Evolutionary conservation across 2,797 vertebrate genomes (phyloP).

Genomic region (Stomatorhinus walkeri): DNA sequence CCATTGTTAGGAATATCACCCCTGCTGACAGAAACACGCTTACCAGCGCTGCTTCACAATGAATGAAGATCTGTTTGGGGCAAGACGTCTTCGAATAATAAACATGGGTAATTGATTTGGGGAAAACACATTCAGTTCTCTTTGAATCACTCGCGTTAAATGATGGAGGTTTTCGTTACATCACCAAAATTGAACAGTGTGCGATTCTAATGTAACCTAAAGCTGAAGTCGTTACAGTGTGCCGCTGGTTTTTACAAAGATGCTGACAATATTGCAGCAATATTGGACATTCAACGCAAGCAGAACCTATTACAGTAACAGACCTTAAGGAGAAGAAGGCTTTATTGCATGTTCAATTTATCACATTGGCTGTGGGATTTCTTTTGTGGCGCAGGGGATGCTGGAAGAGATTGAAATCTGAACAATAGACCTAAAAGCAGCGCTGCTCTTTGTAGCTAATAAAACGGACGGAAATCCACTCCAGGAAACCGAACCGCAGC

Average conservation of each 20-base stretch:
- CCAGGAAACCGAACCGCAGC: conserved; percentile 28
- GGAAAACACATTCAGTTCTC: not conserved
- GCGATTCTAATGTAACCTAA: conserved; percentile 24
- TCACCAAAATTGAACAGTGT: conserved; percentile 34
- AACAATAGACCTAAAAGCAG: conserved; percentile 46
- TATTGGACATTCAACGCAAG: not conserved
- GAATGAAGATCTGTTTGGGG: conserved; percentile 16
- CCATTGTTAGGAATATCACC: conserved; percentile 24
- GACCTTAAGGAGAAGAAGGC: not conserved
- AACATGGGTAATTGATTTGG: conserved; percentile 3
- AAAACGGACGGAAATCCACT: conserved; percentile 30
- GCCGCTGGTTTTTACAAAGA: conserved; percentile 17
- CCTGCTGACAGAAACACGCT: conserved; percentile 15
- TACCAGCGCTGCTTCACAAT: conserved; percentile 10
- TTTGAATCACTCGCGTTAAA: conserved; percentile 25
- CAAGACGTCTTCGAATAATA: conserved; percentile 6
- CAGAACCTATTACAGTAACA: not conserved
- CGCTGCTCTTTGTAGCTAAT: conserved; percentile 36
- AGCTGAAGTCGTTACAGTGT: conserved; percentile 16
- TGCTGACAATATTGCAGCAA: conserved; percentile 22
- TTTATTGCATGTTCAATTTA: conserved; percentile 18
- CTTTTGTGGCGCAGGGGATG: conserved; percentile 35
- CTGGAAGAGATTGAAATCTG: conserved; percentile 34
- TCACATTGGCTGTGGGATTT: conserved; percentile 31
- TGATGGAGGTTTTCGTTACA: conserved; percentile 41